Evolutionary conservation across 2,113 vertebrate species (phyloP).

Genomic region (Ciconia boyciana): DNA sequence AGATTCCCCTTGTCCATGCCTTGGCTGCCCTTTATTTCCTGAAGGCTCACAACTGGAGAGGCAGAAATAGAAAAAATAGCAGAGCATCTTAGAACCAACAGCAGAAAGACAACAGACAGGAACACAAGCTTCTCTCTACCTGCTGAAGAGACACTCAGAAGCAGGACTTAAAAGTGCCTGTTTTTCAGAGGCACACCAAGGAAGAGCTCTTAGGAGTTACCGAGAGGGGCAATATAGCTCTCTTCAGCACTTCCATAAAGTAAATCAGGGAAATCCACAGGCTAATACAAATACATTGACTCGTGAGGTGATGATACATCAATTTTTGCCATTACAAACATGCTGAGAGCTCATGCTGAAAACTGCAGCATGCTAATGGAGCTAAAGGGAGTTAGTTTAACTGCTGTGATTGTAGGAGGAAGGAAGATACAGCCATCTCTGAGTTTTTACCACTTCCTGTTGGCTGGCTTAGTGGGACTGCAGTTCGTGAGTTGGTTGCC

Average conservation of each 20-base stretch:
- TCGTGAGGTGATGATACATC: background rate
- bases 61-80: background rate
- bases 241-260: background rate
- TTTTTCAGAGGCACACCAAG: background rate
- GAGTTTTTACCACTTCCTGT: background rate
- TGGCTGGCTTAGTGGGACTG: background rate
- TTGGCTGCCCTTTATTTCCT: background rate
- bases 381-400: background rate
- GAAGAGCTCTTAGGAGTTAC: background rate
- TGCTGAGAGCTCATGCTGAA: background rate
- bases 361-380: background rate
- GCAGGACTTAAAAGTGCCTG: background rate
- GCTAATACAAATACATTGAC: background rate
- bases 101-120: background rate
- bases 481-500: background rate
- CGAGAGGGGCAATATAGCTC: background rate
- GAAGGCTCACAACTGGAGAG: background rate
- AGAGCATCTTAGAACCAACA: background rate
- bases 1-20: background rate
- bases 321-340: slow-evolving; percentile 13
- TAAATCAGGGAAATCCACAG: background rate
- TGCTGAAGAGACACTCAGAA: background rate
- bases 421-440: background rate
- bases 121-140: background rate
- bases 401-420: background rate